Evolutionary conservation across 2,888 invertebrate genomes (phyloP).

Genomic region (Lithophane semibrunnea): DNA sequence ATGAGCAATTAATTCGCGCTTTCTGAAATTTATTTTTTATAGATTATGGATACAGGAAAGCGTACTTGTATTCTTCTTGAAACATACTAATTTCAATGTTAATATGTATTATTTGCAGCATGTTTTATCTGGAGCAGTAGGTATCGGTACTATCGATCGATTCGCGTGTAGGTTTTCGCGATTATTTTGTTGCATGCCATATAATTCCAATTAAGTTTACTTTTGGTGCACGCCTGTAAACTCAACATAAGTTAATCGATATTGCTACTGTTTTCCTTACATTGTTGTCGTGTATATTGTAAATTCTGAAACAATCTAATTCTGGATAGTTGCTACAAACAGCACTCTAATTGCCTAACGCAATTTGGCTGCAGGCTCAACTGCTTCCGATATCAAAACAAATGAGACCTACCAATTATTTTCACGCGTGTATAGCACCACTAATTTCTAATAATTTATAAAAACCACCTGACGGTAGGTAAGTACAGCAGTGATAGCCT

Average conservation of each 20-base stretch:
- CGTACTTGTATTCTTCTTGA: neutral
- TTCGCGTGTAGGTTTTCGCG: neutral
- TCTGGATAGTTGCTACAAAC: constrained; percentile 7
- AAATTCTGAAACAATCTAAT: neutral
- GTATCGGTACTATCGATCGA: neutral
- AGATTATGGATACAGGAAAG: neutral
- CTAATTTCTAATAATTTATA: neutral
- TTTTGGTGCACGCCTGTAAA: neutral
- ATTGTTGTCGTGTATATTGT: neutral
- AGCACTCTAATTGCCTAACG: neutral
- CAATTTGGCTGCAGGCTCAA: neutral
- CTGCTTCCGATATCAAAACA: neutral
- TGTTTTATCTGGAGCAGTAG: neutral
- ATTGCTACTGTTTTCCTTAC: neutral
- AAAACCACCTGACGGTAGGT: neutral
- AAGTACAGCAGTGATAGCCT: too few species aligned
- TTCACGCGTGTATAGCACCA: neutral
- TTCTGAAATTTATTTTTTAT: neutral
- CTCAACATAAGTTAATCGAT: neutral
- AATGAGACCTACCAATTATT: neutral
- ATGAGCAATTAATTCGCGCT: neutral
- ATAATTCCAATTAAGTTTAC: constrained; percentile 16
- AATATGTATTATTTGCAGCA: neutral
- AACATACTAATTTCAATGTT: neutral
- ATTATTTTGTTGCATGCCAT: constrained; percentile 24